phyloP scores from a whole-genome alignment of 2,888 invertebrate species.

The Athrips mouffetella region DNA sequence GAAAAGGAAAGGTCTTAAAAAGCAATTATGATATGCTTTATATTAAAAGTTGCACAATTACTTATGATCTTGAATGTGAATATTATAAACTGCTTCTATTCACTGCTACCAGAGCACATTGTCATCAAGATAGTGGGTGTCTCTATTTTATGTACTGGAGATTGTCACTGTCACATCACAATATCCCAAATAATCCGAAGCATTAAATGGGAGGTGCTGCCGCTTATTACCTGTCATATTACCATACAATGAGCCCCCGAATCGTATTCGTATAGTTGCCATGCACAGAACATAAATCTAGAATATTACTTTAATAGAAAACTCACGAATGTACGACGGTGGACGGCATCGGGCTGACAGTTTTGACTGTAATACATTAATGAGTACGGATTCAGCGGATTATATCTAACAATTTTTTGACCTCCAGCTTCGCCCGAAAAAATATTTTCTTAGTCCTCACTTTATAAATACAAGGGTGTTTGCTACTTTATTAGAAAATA shows the following conservation, averaged over 20 bases:
- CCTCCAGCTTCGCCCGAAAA: too few species aligned
- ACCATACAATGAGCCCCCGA: slow-evolving; percentile 64
- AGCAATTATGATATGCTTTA: too few species aligned
- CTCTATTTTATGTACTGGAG: too few species aligned
- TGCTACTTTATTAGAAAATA: not conserved
- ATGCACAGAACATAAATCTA: slow-evolving; percentile 2
- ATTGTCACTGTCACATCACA: slow-evolving; percentile 38
- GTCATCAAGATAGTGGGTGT: slow-evolving; percentile 43
- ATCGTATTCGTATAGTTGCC: slow-evolving; percentile 16
- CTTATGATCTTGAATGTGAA: not conserved
- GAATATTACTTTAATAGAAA: not conserved
- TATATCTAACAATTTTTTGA: too few species aligned
- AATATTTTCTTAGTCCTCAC: too few species aligned
- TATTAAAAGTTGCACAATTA: not conserved
- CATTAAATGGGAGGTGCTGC: slow-evolving; percentile 59
- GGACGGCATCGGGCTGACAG: too few species aligned
- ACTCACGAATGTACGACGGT: too few species aligned
- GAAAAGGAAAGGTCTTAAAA: too few species aligned
- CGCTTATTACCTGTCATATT: slow-evolving; percentile 49
- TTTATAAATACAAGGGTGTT: too few species aligned
- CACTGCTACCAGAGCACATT: slow-evolving; percentile 13
- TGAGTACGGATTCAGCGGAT: too few species aligned
- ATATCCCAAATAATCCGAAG: slow-evolving; percentile 46
- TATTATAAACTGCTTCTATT: slow-evolving; percentile 5
- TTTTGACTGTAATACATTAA: too few species aligned